phyloP scores from a whole-genome alignment of 30 jellyfish, hydroid and myxozoan species.

The Pelagia noctiluca region DNA sequence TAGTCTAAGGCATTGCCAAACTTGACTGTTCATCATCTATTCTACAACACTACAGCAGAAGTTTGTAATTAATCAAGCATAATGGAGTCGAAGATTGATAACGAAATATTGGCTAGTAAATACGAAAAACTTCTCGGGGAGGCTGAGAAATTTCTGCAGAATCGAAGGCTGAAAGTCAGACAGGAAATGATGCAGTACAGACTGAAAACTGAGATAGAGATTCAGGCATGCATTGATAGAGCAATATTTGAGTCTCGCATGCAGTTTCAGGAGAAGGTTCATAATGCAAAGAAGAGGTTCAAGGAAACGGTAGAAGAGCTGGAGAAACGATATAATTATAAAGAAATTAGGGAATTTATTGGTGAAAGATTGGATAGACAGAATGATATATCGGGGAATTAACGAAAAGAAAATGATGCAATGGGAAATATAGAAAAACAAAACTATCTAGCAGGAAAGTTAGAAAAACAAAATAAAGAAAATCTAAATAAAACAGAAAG shows the following conservation, averaged over 20 bases:
- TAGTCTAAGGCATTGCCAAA: too few relatives aligned
- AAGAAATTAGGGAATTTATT: not conserved
- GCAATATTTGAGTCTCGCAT: conserved; percentile 38
- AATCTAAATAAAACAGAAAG: not conserved
- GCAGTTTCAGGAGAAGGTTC: conserved; percentile 36
- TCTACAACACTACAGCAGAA: too few relatives aligned
- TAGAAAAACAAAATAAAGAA: not conserved
- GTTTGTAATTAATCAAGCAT: too few relatives aligned
- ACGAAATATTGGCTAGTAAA: not conserved
- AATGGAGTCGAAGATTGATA: too few relatives aligned
- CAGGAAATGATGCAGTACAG: conserved; percentile 65
- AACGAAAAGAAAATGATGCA: not conserved
- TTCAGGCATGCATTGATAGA: conserved; percentile 35
- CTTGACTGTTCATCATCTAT: too few relatives aligned
- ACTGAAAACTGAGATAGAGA: conserved; percentile 40
- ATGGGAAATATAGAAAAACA: not conserved
- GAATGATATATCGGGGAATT: not conserved
- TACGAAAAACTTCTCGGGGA: conserved; percentile 13
- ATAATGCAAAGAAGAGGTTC: conserved; percentile 38
- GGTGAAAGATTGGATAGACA: not conserved
- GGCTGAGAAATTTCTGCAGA: conserved; percentile 38
- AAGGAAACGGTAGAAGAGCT: not conserved
- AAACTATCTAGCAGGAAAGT: not conserved
- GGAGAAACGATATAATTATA: not conserved
- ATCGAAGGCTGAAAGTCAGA: conserved; percentile 38